Evolutionary conservation across 2,888 invertebrate species (phyloP), one percentile per base, ranked within the genome.

Genomic region (Athalia rosae): DNA sequence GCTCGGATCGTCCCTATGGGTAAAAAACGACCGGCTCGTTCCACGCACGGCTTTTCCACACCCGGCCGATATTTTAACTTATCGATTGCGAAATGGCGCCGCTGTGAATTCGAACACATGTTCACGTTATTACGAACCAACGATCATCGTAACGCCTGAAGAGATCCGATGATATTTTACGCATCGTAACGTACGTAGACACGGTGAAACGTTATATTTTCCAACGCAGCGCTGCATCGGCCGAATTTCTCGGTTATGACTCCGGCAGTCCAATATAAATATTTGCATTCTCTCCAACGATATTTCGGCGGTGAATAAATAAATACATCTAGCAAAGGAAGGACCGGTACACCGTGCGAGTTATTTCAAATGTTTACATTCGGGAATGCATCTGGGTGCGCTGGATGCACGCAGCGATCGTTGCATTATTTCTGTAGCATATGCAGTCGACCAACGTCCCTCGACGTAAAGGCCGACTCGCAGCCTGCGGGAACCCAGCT

Each of bases 301-400:
- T 58, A 71, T 45, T 58, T 45, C 71, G 28, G 43, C 28, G 45
- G 71, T 13, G 50, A 74, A 74, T 74, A 74, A 74, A 74, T 74
- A 74, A 61, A 74, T 62, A 50, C 28, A 11, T 28, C 28, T 28
- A 28, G 28, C 2, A 4, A 3, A 7, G 61, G 47, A 74, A 74
- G 48, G 61, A 45, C 62, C 11, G 1, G 64, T 11, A 58, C 58
- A 58, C 61, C 43, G 50, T 41, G 61, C 4, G 43, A 74, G 74
- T 74, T 74, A 74, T 74, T 61, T 74, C 74, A 9, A 74, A 74
- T 74, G 74, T 74, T 74, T 74, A 74, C 74, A 43, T 50, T 50
- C n/a, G 48, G 50, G 74, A 74, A 74, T 74, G 74, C 74, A 74
- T 74, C 74, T 74, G 74, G 74, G 50, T 74, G 74, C n/a, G 74